These are phyloP conservation scores for Agrenia bidenticulata DNA, from an alignment of 2,888 invertebrate species.

Conservation along the genomic window DNA sequence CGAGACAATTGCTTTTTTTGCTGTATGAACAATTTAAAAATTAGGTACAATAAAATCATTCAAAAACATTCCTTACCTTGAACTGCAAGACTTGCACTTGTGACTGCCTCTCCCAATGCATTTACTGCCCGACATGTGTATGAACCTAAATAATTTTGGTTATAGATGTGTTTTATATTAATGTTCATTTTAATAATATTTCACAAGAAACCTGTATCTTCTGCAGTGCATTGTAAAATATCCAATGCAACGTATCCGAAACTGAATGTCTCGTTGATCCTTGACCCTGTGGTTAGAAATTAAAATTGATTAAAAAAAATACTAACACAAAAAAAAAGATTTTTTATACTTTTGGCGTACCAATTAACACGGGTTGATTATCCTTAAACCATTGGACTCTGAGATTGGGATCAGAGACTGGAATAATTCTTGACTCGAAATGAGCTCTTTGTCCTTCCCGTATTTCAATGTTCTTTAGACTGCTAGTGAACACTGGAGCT, in stretches of 20 bases:
- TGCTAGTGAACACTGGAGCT: constrained; percentile 90
- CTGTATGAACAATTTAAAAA: constrained; percentile 55
- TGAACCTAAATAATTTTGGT: constrained; percentile 65
- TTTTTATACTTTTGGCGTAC: no score
- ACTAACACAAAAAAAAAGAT: neutral
- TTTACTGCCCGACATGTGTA: constrained; percentile 94
- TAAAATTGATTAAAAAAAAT: neutral
- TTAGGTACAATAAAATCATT: neutral
- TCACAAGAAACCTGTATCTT: constrained; percentile 72
- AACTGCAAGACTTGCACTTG: constrained; percentile 81
- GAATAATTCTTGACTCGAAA: constrained; percentile 90
- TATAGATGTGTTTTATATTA: no score
- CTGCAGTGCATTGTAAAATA: constrained; percentile 91
- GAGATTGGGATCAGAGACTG: constrained; percentile 89
- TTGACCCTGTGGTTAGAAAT: constrained; percentile 64
- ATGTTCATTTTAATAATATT: no score
- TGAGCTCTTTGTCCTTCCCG: constrained; percentile 93
- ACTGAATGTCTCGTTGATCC: constrained; percentile 93
- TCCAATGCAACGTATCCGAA: constrained; percentile 72
- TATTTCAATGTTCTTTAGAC: constrained; percentile 82
- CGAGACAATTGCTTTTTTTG: constrained; percentile 65
- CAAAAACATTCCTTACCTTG: constrained; percentile 65
- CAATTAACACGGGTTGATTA: constrained; percentile 83
- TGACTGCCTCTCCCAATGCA: constrained; percentile 87
- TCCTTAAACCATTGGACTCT: constrained; percentile 96